Conservation (phyloP, 2,797 vertebrate genomes). For the Eurystomus glaucurus region DNA sequence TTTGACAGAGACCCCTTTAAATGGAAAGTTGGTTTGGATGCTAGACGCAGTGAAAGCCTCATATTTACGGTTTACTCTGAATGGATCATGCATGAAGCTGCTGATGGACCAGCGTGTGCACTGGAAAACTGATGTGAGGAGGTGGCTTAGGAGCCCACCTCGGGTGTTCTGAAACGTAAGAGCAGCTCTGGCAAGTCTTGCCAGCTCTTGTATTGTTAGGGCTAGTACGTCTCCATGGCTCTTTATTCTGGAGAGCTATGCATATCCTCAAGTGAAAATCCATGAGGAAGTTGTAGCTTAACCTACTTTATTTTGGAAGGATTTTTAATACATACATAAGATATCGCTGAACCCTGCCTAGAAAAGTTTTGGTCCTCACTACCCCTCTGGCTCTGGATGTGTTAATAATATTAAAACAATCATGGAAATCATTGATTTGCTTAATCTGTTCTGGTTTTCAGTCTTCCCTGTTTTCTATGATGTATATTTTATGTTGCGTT, state of each 20-base stretch:
- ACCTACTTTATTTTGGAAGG: neutral
- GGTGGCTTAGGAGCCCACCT: neutral
- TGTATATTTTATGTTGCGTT: conserved; percentile 48
- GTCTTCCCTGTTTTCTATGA: conserved; percentile 7
- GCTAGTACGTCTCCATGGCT: neutral
- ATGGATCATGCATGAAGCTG: neutral
- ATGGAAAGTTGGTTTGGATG: neutral
- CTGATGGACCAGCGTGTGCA: accelerated
- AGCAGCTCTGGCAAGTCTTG: neutral
- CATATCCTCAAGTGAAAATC: neutral
- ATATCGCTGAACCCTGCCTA: neutral
- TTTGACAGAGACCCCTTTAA: neutral
- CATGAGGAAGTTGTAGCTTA: accelerated
- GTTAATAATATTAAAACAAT: conserved; percentile 41
- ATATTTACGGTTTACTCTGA: neutral
- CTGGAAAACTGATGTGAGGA: neutral
- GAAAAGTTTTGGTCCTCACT: neutral
- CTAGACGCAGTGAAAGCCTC: neutral
- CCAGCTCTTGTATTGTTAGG: neutral
- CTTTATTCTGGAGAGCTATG: neutral
- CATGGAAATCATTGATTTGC: conserved; percentile 38
- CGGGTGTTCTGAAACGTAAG: accelerated
- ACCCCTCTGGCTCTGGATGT: neutral
- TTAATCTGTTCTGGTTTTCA: conserved; percentile 4
- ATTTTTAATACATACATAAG: accelerated